Evolutionary conservation across 1,140 invertebrate genomes (phyloP).

Genomic region (Brachionus manjavacas): DNA sequence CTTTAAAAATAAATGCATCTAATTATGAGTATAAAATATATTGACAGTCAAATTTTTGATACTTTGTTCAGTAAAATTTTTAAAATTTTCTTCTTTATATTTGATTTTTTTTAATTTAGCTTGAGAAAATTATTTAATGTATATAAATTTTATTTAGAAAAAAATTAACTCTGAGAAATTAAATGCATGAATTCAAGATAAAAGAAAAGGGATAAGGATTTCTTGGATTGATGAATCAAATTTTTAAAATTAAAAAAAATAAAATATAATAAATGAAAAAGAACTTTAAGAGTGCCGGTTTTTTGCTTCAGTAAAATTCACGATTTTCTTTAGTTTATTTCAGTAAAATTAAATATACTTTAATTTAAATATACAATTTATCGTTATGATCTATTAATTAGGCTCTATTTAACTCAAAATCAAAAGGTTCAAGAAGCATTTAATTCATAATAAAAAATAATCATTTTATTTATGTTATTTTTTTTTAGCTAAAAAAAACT

Average conservation of each 20-base stretch:
- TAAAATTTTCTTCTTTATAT: too few relatives aligned
- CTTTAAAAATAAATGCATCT: too few relatives aligned
- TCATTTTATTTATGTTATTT: background rate
- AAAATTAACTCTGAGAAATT: too few relatives aligned
- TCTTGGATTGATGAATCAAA: background rate
- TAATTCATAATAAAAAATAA: background rate
- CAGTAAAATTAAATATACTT: background rate
- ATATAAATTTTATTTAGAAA: too few relatives aligned
- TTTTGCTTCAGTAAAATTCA: background rate
- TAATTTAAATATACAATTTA: background rate
- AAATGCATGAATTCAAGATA: too few relatives aligned
- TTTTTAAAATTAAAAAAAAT: background rate
- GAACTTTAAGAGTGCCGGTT: background rate
- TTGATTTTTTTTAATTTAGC: too few relatives aligned
- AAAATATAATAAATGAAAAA: background rate
- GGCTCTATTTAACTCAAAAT: background rate
- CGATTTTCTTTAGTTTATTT: background rate
- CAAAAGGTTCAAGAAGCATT: background rate
- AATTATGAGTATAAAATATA: too few relatives aligned
- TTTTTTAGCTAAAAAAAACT: background rate
- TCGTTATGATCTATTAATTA: background rate
- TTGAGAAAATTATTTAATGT: too few relatives aligned
- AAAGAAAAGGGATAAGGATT: too few relatives aligned
- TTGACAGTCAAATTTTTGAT: too few relatives aligned
- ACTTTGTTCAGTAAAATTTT: too few relatives aligned